Conservation (phyloP, 2,113 vertebrate genomes). For the Tupaia tana region DNA sequence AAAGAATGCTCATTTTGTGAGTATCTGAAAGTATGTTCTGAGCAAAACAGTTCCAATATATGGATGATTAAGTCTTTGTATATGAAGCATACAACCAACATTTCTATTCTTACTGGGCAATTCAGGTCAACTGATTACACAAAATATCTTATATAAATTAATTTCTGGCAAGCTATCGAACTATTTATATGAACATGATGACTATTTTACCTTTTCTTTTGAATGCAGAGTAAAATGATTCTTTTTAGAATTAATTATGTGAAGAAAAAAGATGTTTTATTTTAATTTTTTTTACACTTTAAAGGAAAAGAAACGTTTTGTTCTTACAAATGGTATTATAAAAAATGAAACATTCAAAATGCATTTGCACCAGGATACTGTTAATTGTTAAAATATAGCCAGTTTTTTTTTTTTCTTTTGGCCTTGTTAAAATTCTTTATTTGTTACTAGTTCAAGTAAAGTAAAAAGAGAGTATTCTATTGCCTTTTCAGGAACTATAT, state of each 20-base stretch:
- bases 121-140: background rate
- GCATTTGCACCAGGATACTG: background rate
- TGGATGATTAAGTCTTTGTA: background rate
- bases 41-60: background rate
- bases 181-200: background rate
- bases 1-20: background rate
- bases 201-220: background rate
- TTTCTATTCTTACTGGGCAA: background rate
- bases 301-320: conserved; percentile 11
- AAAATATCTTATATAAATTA: background rate
- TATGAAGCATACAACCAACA: background rate
- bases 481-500: conserved; percentile 27
- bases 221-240: background rate
- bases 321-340: conserved; percentile 54
- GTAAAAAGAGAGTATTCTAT: conserved; percentile 15
- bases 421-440: conserved; percentile 62
- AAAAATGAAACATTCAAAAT: conserved; percentile 32
- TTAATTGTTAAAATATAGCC: background rate
- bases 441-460: conserved; percentile 53
- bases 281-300: background rate
- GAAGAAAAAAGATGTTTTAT: background rate
- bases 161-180: background rate
- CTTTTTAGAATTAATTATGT: background rate
- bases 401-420: background rate
- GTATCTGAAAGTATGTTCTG: background rate